Base-by-base conservation (phyloP, 64 coral and sea anemone species). In the Pocillopora verrucosa region DNA sequence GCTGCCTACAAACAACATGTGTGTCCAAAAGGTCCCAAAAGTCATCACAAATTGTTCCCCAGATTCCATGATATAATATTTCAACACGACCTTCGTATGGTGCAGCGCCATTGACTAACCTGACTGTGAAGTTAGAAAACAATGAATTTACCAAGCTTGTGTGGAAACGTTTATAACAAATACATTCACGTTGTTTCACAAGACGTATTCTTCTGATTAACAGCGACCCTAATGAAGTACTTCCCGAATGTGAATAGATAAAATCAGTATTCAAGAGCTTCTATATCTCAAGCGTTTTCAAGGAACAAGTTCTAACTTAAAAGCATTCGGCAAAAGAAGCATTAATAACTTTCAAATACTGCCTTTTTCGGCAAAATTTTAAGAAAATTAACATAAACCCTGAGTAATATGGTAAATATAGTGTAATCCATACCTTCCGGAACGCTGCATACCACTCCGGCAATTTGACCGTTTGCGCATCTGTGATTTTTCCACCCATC, bases 1-100 rank as follows among this genome's bases (percentile, higher is more conserved):
- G 51, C 76, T 78, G 76, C 22, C 20, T 41, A 59, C 76, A 78
- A 78, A 59, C 76, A n/a, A 78, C 51, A n/a, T 78, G 57, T 10
- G 76, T 20, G 51, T 38, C 45, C 51, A 58, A 5, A 22, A 58
- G 16, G 25, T 57, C n/a, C n/a, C n/a, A n/a, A n/a, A n/a, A n/a
- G n/a, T n/a, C n/a, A n/a, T n/a, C n/a, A n/a, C n/a, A n/a, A 57
- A 78, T 20, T 24, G 76, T 19, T 11, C 76, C 76, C 76, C 76
- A 78, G 41, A 78, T n/a, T 24, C 41, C 56, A 11, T 0, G 17
- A 58, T 58, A 78, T 10, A 78, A n/a, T 13, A 78, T 56, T 78
- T 78, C 51, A 41, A 78, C 76, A 59, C 51, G 51, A 10, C 17
- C 9, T 78, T 57, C 17, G 17, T 22, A 16, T 68, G 0, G n/a